phyloP scores from a whole-genome alignment of 2,797 vertebrate genomes.

The Dallia pectoralis region DNA sequence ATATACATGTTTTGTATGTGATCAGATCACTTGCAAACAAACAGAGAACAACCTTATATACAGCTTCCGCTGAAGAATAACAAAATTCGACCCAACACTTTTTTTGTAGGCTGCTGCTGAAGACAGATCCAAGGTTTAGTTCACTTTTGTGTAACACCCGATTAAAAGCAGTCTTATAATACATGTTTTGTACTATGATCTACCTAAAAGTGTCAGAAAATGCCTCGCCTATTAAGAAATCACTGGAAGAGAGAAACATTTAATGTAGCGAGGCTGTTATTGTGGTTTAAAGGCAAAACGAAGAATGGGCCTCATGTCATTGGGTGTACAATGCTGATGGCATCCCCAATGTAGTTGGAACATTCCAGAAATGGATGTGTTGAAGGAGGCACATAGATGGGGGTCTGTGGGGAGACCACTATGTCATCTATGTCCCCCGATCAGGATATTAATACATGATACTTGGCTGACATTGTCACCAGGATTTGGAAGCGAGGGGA shows the following conservation, averaged over 20 bases:
- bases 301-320: neutral
- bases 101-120: too few species aligned
- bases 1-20: too few species aligned
- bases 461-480: slow-evolving; percentile 75
- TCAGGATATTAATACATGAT: slow-evolving; percentile 73
- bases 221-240: neutral
- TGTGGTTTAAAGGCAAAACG: neutral
- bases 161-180: neutral
- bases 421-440: slow-evolving; percentile 55
- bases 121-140: neutral
- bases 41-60: neutral
- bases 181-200: neutral
- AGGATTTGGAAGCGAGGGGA: slow-evolving; percentile 56
- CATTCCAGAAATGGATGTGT: slow-evolving; percentile 43
- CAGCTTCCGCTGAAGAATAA: neutral
- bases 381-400: slow-evolving; percentile 16
- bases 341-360: slow-evolving; percentile 26
- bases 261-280: neutral
- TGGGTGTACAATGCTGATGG: neutral
- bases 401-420: slow-evolving; percentile 38
- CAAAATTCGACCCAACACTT: too few species aligned
- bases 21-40: neutral
- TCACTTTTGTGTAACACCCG: neutral
- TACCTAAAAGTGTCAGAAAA: neutral
- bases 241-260: neutral